Evolutionary conservation across 2,113 vertebrate genomes (phyloP).

Genomic region (Cyprinodon tularosa): DNA sequence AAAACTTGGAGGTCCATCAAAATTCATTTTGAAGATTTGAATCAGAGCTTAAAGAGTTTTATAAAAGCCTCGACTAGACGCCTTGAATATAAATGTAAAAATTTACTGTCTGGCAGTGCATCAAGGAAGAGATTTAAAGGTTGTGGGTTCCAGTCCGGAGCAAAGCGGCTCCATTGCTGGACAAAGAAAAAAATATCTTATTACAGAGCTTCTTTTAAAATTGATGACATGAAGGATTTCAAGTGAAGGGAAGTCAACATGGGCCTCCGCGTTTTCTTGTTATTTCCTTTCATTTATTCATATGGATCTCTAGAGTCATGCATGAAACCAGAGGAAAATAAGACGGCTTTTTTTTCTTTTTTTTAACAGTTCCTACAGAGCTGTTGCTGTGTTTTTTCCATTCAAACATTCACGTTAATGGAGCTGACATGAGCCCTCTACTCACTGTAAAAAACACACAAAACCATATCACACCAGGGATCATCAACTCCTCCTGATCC

Average conservation of each 20-base stretch:
- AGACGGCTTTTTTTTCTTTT: not conserved
- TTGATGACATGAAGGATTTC: conserved; percentile 39
- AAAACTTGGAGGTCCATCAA: conserved; percentile 8
- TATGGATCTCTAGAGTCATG: not conserved
- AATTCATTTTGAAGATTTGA: conserved; percentile 13
- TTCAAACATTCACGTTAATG: not conserved
- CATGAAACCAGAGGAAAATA: not conserved
- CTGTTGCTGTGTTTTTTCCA: not conserved
- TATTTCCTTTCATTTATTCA: conserved; percentile 27
- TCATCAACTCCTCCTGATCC: conserved; percentile 18
- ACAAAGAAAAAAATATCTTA: conserved; percentile 33
- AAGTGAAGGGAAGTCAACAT: conserved; percentile 27
- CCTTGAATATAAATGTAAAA: conserved; percentile 41
- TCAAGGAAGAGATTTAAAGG: conserved; percentile 36
- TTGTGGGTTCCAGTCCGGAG: conserved; percentile 45
- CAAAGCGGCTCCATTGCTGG: conserved; percentile 23
- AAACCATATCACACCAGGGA: conserved; percentile 2
- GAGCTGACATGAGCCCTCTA: not conserved
- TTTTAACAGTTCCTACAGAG: conserved; percentile 6
- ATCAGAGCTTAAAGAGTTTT: conserved; percentile 11
- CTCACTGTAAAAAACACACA: not conserved
- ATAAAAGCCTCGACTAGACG: conserved; percentile 15
- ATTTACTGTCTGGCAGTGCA: conserved; percentile 4
- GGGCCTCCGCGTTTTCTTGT: conserved; percentile 19
- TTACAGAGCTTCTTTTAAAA: conserved; percentile 42